Evolutionary conservation across 2,888 invertebrate species (phyloP), one percentile per base, ranked within the genome.

Genomic region (Metopia argyrocephala): DNA sequence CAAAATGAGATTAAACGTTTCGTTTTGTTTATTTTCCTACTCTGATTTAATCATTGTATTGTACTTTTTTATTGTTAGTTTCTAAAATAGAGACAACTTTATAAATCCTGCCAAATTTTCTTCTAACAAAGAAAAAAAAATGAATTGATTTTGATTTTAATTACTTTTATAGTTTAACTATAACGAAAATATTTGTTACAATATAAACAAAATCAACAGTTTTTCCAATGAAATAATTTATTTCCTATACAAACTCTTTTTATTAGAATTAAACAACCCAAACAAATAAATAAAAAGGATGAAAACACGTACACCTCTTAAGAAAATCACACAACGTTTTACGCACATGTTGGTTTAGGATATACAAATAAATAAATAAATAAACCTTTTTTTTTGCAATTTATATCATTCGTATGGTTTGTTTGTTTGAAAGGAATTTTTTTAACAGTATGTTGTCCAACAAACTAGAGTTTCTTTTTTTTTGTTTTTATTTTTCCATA

Each of bases 341-440:
- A 54, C 15, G 38, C 38, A 38, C 38, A 66, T 25, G 45, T 45
- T 54, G 57, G 20, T 57, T 57, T 25, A 25, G 54, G 54, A 6
- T 54, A 20, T 23, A 45, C 38, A 45, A 54, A 27, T 25, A 54
- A 25, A 38, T 15, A 28, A 9, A 38, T 15, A 28, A 9, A 56
- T 57, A 61, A 45, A 61, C 15, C 59, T 23, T 18, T 27, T n/a
- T 21, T 21, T 46, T 56, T 25, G 7, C 6, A 25, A 2, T 54
- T 54, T 4, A 4, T 20, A 21, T 2, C 27, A 2, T 65, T 48
- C 1, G 38, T 56, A 54, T 23, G 15, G 38, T 23, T n/a, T 18
- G 28, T 69, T 18, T 27, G 9, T 59, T n/a, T 9, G 12, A 23
- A 23, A 48, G 5, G 0, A 50, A 23, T 59, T 38, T 18, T 50